phyloP scores from a whole-genome alignment of 92 coral and sea anemone species.

The Actinernus sp. region DNA sequence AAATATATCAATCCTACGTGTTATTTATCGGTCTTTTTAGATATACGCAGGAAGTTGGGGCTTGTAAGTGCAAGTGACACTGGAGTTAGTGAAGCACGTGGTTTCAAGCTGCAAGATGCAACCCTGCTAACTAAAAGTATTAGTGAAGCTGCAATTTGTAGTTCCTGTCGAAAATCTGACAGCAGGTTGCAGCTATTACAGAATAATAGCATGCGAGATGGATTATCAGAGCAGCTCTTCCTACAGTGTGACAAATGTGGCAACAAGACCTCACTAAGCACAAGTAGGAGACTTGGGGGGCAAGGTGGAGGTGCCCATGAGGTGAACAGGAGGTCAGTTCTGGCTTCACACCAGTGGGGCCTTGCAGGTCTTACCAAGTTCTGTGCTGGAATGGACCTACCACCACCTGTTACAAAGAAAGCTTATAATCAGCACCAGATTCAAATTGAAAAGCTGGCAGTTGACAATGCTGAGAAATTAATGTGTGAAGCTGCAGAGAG shows the following conservation, averaged over 20 bases:
- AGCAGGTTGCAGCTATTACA: too few species aligned
- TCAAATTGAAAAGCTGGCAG: constrained; percentile 50
- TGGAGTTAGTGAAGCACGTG: too few species aligned
- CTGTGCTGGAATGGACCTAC: constrained; percentile 67
- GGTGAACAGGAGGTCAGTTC: constrained; percentile 60
- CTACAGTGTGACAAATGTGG: constrained; percentile 35
- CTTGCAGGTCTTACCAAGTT: constrained; percentile 43
- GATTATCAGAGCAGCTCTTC: too few species aligned
- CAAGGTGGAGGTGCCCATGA: constrained; percentile 67
- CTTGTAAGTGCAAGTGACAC: too few species aligned
- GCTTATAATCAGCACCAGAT: constrained; percentile 64
- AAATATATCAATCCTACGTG: too few species aligned
- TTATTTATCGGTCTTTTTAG: too few species aligned
- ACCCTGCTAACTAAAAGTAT: too few species aligned
- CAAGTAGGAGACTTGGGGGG: constrained; percentile 47
- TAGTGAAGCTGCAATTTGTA: too few species aligned
- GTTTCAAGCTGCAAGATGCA: too few species aligned
- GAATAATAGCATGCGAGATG: too few species aligned
- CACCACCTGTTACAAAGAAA: constrained; percentile 65
- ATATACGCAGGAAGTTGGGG: too few species aligned
- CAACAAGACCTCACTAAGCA: constrained; percentile 30
- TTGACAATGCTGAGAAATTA: constrained; percentile 45
- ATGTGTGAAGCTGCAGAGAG: constrained; percentile 65
- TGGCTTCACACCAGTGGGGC: constrained; percentile 53
- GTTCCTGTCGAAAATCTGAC: too few species aligned